Evolutionary conservation across 2,888 invertebrate genomes (phyloP).

Genomic region (Theodoxus fluviatilis): DNA sequence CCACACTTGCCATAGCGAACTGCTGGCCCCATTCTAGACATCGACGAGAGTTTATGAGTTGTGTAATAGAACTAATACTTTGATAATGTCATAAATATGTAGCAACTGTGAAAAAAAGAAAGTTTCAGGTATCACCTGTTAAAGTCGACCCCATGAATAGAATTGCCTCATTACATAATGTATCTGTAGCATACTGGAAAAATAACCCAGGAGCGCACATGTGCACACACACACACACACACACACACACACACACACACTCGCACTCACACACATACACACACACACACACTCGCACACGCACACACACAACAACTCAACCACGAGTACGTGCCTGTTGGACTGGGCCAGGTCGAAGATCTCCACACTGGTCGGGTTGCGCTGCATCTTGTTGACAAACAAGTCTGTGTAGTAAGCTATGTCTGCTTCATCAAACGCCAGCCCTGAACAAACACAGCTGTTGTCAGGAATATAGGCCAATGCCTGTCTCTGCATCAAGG

Average conservation of each 20-base stretch:
- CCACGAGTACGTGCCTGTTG: constrained; percentile 71
- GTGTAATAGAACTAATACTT: too few species aligned
- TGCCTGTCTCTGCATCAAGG: too few species aligned
- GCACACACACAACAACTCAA: not conserved
- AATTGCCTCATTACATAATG: not conserved
- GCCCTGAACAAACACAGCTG: constrained; percentile 68
- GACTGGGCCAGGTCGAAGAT: constrained; percentile 98
- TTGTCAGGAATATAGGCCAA: too few species aligned
- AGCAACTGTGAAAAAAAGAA: too few species aligned
- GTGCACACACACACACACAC: too few species aligned
- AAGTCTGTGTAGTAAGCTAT: constrained; percentile 87
- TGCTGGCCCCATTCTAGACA: too few species aligned
- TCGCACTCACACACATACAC: not conserved
- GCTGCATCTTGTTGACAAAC: constrained; percentile 80
- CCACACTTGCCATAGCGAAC: too few species aligned
- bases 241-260: not conserved
- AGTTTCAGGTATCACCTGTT: too few species aligned
- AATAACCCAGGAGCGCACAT: too few species aligned
- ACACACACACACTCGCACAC: not conserved
- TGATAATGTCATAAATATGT: too few species aligned
- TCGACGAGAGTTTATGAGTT: too few species aligned
- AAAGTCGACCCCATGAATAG: too few species aligned
- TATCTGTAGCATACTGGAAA: not conserved
- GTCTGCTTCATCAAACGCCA: constrained; percentile 93
- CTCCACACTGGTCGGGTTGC: constrained; percentile 96